These are phyloP conservation scores for Procambarus clarkii DNA, from an alignment of 1,140 invertebrate genomes.

Conservation along the genomic window DNA sequence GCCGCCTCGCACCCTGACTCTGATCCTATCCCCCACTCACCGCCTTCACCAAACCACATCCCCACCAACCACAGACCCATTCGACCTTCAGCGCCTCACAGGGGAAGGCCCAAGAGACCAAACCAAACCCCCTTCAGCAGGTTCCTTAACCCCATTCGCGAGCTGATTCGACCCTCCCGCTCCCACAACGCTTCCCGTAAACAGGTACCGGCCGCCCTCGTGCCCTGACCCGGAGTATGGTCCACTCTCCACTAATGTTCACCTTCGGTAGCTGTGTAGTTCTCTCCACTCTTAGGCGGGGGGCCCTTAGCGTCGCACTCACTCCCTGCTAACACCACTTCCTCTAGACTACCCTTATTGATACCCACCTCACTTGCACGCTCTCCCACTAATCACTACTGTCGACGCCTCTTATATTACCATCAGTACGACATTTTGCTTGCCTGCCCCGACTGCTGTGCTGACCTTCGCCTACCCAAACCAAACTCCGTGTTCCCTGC, in stretches of 20 bases:
- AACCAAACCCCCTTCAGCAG: background rate
- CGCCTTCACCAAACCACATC: background rate
- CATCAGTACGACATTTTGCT: no score
- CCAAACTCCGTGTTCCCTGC: no score
- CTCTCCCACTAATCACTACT: no score
- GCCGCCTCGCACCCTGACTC: background rate
- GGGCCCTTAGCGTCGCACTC: background rate
- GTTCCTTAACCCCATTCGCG: conserved; percentile 3
- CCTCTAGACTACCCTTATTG: no score
- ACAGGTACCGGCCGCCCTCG: conserved; percentile 18
- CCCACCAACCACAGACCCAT: background rate
- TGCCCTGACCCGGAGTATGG: no score
- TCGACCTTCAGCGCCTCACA: background rate
- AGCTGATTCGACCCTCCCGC: background rate
- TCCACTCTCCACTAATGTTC: no score
- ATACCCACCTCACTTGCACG: no score
- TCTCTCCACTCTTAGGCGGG: background rate
- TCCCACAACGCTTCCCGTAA: background rate
- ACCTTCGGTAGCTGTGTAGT: background rate
- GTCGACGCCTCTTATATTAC: no score
- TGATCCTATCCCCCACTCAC: background rate
- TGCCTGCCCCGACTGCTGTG: no score
- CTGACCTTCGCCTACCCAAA: no score
- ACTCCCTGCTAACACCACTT: background rate
- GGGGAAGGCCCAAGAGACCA: background rate